phyloP scores from a whole-genome alignment of 1,140 invertebrate genomes.

The Anthonomus grandis region DNA sequence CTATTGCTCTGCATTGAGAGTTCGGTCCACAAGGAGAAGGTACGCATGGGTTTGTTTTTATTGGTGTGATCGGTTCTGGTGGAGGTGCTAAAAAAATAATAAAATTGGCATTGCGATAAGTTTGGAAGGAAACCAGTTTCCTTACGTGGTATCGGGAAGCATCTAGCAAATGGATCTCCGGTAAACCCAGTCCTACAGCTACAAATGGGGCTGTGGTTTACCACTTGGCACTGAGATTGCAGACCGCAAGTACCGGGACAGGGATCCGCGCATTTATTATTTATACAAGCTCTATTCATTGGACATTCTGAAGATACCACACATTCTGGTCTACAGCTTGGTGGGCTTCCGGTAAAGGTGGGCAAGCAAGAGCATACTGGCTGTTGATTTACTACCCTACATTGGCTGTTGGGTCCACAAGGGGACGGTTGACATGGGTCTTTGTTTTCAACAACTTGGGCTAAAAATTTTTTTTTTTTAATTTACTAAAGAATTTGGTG shows the following conservation, averaged over 20 bases:
- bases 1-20: constrained; percentile 61
- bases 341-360: constrained; percentile 59
- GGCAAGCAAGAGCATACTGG: constrained; percentile 63
- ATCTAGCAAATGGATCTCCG: constrained; percentile 65
- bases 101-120: background rate
- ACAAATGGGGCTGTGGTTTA: constrained; percentile 66
- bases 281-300: constrained; percentile 58
- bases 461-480: no score
- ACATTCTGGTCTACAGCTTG: constrained; percentile 61
- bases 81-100: constrained; percentile 36
- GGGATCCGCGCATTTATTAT: constrained; percentile 61
- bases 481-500: no score
- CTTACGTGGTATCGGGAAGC: constrained; percentile 57
- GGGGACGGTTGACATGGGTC: constrained; percentile 60
- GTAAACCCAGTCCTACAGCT: constrained; percentile 60
- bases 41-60: constrained; percentile 56
- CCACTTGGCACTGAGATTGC: constrained; percentile 60
- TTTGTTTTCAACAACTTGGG: constrained; percentile 46
- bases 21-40: constrained; percentile 70
- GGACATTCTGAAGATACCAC: constrained; percentile 61
- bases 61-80: constrained; percentile 17
- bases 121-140: constrained; percentile 10
- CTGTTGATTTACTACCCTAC: constrained; percentile 53
- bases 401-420: constrained; percentile 66
- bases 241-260: constrained; percentile 61